Base-by-base conservation (phyloP, 1,140 invertebrate species). In the Diachasmimorpha longicaudata region DNA sequence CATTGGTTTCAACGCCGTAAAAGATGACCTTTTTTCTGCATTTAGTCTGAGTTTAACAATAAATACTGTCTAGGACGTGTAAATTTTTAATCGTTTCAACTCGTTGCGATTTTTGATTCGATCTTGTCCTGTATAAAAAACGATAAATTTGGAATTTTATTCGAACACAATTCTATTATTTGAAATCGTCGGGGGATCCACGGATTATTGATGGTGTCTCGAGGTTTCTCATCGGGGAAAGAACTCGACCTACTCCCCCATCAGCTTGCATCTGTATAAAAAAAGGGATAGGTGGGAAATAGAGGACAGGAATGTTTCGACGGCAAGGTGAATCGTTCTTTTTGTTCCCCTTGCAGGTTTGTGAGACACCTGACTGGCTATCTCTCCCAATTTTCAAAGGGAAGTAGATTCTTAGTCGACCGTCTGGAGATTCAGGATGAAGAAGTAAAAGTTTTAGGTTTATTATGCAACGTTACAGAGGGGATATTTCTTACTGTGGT, bases 251-350 rank as follows among this genome's bases (percentile, higher is more conserved):
- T 37, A 68, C 44, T 75, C 48, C 19, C n/a, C 73, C 48, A 11
- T 66, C n/a, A 52, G 48, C 13, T 73, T 46, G 69, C 36, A 25
- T 13, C 21, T 58, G 25, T 36, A 37, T 68, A 68, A 68, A 37
- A 37, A 68, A 37, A 37, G 36, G n/a, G n/a, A 68, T 58, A 77
- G 36, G 68, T 42, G 52, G 36, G 66, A 72, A 16, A 23, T 55
- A 39, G 66, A 42, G 58, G 68, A 72, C 67, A 75, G 42, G 77
- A 77, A 81, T 77, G 79, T 75, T 58, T 75, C 72, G 77, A 76
- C 71, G 75, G 78, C 68, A 82, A 82, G 82, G 82, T 83, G 82
- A 81, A 84, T 83, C 81, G 81, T n/a, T 84, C 79, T 77, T 63
- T 63, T 63, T 31, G 23, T 63, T 63, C 58, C 58, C 58, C 23